Evolutionary conservation across 2,797 vertebrate species (phyloP).

Genomic region (Sciaenops ocellatus): DNA sequence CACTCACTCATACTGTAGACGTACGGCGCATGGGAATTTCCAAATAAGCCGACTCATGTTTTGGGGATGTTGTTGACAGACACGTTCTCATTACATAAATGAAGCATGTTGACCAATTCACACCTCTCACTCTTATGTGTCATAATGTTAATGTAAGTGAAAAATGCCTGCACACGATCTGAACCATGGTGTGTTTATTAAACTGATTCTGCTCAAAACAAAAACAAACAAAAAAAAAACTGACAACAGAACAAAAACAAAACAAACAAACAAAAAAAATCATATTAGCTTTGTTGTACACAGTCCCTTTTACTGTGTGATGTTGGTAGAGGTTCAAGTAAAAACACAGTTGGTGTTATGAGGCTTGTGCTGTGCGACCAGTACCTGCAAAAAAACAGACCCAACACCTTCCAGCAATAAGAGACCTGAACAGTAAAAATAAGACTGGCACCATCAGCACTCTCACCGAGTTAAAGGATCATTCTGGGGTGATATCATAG

Average conservation of each 20-base stretch:
- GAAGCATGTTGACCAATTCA: conserved; percentile 16
- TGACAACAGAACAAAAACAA: conserved; percentile 51
- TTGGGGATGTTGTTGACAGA: background rate
- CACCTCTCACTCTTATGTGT: background rate
- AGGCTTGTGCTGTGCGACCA: conserved; percentile 7
- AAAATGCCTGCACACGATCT: conserved; percentile 3
- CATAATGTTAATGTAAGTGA: background rate
- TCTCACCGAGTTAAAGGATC: conserved; percentile 42
- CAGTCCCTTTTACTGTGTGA: conserved; percentile 7
- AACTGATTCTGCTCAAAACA: conserved; percentile 41
- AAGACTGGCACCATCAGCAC: conserved; percentile 30
- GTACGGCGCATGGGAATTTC: conserved; percentile 48
- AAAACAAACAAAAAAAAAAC: conserved; percentile 67
- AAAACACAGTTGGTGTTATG: background rate
- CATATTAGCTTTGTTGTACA: conserved; percentile 19
- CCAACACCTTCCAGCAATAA: conserved; percentile 6
- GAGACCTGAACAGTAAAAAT: conserved; percentile 26
- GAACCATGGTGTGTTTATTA: conserved; percentile 71
- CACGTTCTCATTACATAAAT: conserved; percentile 5
- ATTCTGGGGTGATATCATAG: conserved; percentile 1
- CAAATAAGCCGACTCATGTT: background rate
- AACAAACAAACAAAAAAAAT: conserved; percentile 32
- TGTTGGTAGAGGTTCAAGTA: background rate
- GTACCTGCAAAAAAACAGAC: conserved; percentile 2
- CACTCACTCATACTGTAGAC: background rate